Evolutionary conservation across 37 sponge, comb jelly and placozoan species (phyloP).

Genomic region (Halichondria panicea): DNA sequence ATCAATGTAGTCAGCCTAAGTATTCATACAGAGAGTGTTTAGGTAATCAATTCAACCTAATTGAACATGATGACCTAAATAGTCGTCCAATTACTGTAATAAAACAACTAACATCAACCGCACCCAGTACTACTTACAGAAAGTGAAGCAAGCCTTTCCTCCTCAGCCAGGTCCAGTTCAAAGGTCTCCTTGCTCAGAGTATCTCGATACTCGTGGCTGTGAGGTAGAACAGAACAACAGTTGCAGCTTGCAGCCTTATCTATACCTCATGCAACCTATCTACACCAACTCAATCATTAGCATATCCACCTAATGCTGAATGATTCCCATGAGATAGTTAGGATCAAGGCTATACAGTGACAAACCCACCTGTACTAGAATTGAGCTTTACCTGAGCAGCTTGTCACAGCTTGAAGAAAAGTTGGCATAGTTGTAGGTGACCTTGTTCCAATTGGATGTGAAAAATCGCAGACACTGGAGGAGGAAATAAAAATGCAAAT

Average conservation of each 20-base stretch:
- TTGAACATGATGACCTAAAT: no score
- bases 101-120: background rate
- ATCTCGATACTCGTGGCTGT: conserved; percentile 5
- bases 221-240: background rate
- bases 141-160: conserved; percentile 29
- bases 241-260: background rate
- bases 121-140: background rate
- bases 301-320: background rate
- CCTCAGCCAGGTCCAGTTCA: conserved; percentile 58
- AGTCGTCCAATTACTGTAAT: no score
- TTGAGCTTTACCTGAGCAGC: conserved; percentile 21
- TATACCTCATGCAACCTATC: no score
- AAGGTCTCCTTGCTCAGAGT: conserved; percentile 28
- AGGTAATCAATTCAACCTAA: no score
- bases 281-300: no score
- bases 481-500: background rate
- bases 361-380: background rate
- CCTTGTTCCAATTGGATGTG: conserved; percentile 55
- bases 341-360: background rate
- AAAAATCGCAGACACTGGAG: conserved; percentile 65
- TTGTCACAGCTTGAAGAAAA: conserved; percentile 13
- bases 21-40: no score
- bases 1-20: background rate
- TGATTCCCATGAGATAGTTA: background rate
- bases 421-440: conserved; percentile 49